A percentile compares a stretch with the other conserved stretches of the same genome.
Conservation (phyloP, 2,113 vertebrate genomes). For the Corynorhinus townsendii region DNA sequence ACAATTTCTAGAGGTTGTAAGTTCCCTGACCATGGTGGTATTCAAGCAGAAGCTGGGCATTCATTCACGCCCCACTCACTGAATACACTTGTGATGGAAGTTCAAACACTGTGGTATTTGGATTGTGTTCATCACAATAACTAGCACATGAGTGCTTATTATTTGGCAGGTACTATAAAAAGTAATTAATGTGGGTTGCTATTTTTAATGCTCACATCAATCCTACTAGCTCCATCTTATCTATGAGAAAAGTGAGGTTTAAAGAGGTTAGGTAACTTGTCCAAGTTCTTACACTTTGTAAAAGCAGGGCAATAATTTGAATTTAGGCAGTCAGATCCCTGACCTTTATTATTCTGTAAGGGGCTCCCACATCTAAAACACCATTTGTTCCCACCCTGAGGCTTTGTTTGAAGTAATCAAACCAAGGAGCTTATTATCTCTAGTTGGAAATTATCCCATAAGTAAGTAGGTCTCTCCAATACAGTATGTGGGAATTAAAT, state of each 20-base stretch:
- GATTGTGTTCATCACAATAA: neutral
- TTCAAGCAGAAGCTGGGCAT: neutral
- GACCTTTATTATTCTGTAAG: neutral
- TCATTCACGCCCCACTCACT: neutral
- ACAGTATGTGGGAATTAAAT: neutral
- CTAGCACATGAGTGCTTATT: neutral
- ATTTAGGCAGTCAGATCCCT: neutral
- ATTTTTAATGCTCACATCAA: neutral
- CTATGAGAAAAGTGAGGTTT: neutral
- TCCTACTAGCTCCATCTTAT: neutral
- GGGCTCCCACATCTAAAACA: neutral
- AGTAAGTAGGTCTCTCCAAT: neutral
- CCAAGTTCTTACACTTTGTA: neutral
- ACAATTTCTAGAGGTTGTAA: neutral
- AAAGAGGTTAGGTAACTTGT: neutral
- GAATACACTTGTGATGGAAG: neutral
- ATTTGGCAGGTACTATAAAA: neutral
- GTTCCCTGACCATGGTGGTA: neutral
- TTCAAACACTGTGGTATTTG: neutral
- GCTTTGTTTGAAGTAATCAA: neutral
- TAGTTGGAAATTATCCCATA: neutral
- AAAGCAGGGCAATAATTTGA: slow-evolving; percentile 21
- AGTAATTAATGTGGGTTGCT: neutral
- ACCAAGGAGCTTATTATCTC: neutral
- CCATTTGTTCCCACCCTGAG: neutral